Base-by-base conservation (phyloP, 2,888 invertebrate genomes). In the Drosophila buzzatii region DNA sequence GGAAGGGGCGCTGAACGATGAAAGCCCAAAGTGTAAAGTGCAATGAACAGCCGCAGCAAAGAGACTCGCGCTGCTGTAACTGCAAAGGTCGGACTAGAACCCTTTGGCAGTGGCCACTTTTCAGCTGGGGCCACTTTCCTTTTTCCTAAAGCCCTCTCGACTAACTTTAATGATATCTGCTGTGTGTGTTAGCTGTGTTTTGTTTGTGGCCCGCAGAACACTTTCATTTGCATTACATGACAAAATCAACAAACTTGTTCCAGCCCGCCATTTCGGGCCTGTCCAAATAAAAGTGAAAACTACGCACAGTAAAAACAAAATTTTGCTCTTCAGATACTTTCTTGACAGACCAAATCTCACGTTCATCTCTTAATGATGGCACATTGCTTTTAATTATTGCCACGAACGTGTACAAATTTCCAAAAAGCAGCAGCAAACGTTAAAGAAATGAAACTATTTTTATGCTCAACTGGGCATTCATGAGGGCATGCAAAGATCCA, bases 311-410 rank as follows among this genome's bases (percentile, higher is more conserved):
- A 27, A 64, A 42, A 61, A 45, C 44, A 20, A 9, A 55, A 45
- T 63, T 67, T 70, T 69, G 64, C 57, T 27, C 55, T 49, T 14
- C 27, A 67, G 68, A 56, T 57, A 70, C 85, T 82, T 76, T 76
- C 66, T 74, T 69, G 55, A 37, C 61, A 23, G 55, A 41, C 52
- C 70, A 79, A 86, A 85, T 85, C 85, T 85, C 89, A 89, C 89
- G 89, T 87, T 74, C 87, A 89, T 84, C 85, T 89, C 74, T 84
- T 89, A 85, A 85, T 85, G 89, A 81, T 87, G 81, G 70, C 67
- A 61, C 84, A 79, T 79, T 69, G 58, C 61, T 78, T 88, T 88
- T 88, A 86, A 83, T 89, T 83, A 71, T 69, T 72, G 66, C 35
- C 61, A 5, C 56, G 70, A 63, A 83, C 85, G 85, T 86, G 85